Base-by-base conservation (phyloP, 1,140 invertebrate genomes). In the Maconellicoccus hirsutus region DNA sequence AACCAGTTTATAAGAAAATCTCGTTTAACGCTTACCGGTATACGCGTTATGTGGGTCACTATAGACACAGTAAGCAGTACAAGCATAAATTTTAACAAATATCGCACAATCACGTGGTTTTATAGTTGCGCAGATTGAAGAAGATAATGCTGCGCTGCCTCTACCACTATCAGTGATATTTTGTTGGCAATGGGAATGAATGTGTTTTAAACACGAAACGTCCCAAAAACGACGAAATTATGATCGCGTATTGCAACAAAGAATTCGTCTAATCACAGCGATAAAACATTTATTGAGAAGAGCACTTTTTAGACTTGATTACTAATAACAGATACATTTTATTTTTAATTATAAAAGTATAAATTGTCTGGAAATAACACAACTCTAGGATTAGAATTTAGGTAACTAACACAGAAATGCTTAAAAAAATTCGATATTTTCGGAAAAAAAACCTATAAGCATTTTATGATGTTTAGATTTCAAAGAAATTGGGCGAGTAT, bases 231-330 rank as follows among this genome's bases (percentile, higher is more conserved):
- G 29, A 33, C 12, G 29, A 33, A 12, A 6, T 33, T 33, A 6
- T 6, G 29, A 12, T 6, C 3, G 29, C 12, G 29, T 6, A 33
- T 33, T 33, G n/a, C 42, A 52, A 52, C 4, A 52, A 52, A 52
- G n/a, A 52, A 19, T 52, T 16, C 29, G 3, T 6, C 29, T 33
- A 33, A n/a, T 66, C 61, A 26, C 61, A 66, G 61, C 61, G 61
- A 66, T 26, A 26, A 59, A 66, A 66, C 61, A 66, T 66, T 66
- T 66, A 66, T 66, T 66, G 22, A 66, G 21, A 26, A 66, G 61
- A 26, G 21, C 61, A 66, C 61, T 23, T 66, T n/a, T 66, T 25
- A 66, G 21, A 22, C 25, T 66, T 66, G 61, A 66, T 26, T 66
- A 66, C 21, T 66, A 23, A 66, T 23, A 25, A 66, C 61, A 23